phyloP scores from a whole-genome alignment of 2,113 vertebrate species.

The Ondatra zibethicus region DNA sequence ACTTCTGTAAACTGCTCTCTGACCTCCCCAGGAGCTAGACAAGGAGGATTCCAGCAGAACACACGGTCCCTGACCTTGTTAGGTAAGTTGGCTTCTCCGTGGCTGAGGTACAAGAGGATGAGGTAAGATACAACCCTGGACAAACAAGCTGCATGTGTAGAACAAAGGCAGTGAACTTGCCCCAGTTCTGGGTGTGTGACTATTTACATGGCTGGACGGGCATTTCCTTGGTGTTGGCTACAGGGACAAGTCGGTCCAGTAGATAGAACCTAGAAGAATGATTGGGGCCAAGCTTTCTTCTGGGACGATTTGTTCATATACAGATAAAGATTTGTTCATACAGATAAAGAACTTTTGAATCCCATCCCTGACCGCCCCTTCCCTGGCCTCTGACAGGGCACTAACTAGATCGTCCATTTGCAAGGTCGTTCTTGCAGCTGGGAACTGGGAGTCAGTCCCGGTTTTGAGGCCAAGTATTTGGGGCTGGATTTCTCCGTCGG shows the following conservation, averaged over 20 bases:
- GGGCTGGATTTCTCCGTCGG: background rate
- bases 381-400: background rate
- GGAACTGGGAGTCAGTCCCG: background rate
- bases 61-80: background rate
- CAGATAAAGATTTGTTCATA: background rate
- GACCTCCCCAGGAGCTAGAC: background rate
- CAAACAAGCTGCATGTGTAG: background rate
- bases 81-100: background rate
- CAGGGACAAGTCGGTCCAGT: background rate
- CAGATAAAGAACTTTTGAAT: background rate
- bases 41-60: background rate
- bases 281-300: background rate
- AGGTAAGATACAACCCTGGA: background rate
- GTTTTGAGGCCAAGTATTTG: background rate
- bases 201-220: conserved; percentile 3
- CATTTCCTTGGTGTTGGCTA: conserved; percentile 24
- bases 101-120: background rate
- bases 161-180: background rate
- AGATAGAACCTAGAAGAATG: conserved; percentile 24
- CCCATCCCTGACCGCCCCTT: background rate
- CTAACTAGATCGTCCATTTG: background rate
- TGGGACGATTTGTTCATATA: background rate
- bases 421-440: background rate
- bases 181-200: background rate
- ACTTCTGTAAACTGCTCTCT: background rate